These are phyloP conservation scores for Hiodon alosoides DNA, from an alignment of 2,113 vertebrate species.

Conservation along the genomic window DNA sequence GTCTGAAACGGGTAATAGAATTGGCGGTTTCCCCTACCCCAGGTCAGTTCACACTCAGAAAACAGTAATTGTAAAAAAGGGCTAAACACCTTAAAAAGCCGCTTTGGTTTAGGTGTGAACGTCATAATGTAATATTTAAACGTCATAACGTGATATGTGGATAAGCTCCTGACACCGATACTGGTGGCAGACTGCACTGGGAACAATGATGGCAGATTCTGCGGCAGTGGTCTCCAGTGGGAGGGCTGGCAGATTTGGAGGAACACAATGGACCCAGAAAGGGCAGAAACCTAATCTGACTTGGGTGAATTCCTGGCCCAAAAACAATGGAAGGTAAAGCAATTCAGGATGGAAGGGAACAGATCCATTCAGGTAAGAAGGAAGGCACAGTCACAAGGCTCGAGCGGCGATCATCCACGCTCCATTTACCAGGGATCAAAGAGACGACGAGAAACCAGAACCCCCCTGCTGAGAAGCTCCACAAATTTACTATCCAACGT, in stretches of 20 bases:
- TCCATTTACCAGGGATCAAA: conserved; percentile 62
- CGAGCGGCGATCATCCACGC: conserved; percentile 56
- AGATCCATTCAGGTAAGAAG: conserved; percentile 48
- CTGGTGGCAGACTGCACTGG: not conserved
- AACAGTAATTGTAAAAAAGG: too few relatives aligned
- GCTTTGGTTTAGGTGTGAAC: too few relatives aligned
- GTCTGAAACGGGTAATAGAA: too few relatives aligned
- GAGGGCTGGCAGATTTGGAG: conserved; percentile 37
- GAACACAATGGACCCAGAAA: conserved; percentile 45
- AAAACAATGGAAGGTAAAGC: conserved; percentile 56
- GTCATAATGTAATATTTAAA: too few relatives aligned
- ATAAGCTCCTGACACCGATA: too few relatives aligned
- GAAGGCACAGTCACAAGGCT: conserved; percentile 53
- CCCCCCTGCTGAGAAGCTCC: conserved; percentile 52
- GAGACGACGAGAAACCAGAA: conserved; percentile 55
- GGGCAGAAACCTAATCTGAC: conserved; percentile 53
- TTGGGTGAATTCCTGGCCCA: conserved; percentile 52
- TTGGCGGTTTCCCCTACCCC: too few relatives aligned
- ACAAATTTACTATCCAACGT: conserved; percentile 55
- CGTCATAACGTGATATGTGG: too few relatives aligned
- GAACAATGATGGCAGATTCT: conserved; percentile 42
- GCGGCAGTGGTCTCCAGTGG: conserved; percentile 48
- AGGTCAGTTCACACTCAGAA: too few relatives aligned
- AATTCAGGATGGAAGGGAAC: conserved; percentile 53
- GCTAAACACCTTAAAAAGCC: too few relatives aligned